Evolutionary conservation across 2,113 vertebrate species (phyloP).

Genomic region (Tetrax tetrax): DNA sequence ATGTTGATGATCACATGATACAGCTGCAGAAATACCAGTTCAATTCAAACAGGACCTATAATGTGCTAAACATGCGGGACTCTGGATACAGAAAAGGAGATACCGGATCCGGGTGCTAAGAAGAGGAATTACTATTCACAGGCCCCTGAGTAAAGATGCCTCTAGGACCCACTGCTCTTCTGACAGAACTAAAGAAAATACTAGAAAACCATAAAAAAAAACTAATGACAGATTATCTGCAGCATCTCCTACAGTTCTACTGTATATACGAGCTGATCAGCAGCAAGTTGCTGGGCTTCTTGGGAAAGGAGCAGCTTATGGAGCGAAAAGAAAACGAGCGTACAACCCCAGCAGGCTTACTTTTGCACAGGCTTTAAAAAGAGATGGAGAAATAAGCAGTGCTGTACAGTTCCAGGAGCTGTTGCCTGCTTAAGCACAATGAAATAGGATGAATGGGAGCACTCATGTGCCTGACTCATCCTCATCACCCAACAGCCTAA

Average conservation of each 20-base stretch:
- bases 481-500: slow-evolving; percentile 39
- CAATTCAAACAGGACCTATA: slow-evolving; percentile 32
- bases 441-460: slow-evolving; percentile 23
- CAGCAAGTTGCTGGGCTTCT: slow-evolving; percentile 20
- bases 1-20: slow-evolving; percentile 13
- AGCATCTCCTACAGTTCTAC: background rate
- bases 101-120: background rate
- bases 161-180: background rate
- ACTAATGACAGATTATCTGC: background rate
- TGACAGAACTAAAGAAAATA: slow-evolving; percentile 6
- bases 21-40: slow-evolving; percentile 22
- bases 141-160: background rate
- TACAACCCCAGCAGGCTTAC: slow-evolving; percentile 41
- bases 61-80: background rate
- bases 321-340: slow-evolving; percentile 33
- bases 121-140: background rate
- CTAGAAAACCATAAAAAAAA: background rate
- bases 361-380: slow-evolving; percentile 23
- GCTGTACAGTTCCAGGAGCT: slow-evolving; percentile 41
- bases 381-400: slow-evolving; percentile 24
- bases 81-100: background rate
- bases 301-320: background rate
- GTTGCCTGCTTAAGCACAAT: slow-evolving; percentile 38
- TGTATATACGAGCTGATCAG: background rate
- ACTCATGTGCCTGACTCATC: slow-evolving; percentile 39